Percentiles rank a stretch among this genome's conserved stretches.
These are phyloP conservation scores for Crocodylus rhombifer DNA, from an alignment of 2,797 vertebrate species.

Conservation along the genomic window DNA sequence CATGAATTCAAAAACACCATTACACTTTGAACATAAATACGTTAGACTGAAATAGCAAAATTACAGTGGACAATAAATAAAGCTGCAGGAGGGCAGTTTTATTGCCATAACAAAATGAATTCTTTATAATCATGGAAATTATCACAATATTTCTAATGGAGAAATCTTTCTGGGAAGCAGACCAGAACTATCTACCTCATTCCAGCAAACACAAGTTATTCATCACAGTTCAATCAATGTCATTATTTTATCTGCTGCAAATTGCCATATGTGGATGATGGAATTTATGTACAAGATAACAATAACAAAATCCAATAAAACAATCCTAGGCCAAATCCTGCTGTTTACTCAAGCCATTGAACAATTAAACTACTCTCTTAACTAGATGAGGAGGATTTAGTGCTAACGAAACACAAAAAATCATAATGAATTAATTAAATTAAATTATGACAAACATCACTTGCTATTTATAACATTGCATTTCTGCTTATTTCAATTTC, in stretches of 20 bases:
- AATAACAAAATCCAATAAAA: background rate
- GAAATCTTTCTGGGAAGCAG: slow-evolving; percentile 19
- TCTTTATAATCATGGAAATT: slow-evolving; percentile 17
- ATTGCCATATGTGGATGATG: background rate
- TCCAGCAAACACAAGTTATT: background rate
- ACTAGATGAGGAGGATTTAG: background rate
- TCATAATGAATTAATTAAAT: background rate
- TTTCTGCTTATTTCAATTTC: background rate
- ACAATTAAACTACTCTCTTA: background rate
- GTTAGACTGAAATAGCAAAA: slow-evolving; percentile 60
- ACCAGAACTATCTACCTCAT: background rate
- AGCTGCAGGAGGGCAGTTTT: background rate
- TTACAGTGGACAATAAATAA: slow-evolving; percentile 55
- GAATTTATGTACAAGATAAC: background rate
- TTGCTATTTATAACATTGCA: background rate
- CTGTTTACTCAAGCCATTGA: background rate
- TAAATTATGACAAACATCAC: background rate
- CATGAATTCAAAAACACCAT: slow-evolving; percentile 46
- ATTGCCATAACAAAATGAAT: background rate
- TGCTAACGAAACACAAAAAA: background rate
- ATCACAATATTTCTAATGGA: slow-evolving; percentile 33
- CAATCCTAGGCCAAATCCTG: background rate
- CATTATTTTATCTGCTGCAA: background rate
- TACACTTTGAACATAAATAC: slow-evolving; percentile 31
- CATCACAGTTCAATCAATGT: background rate